phyloP scores from a whole-genome alignment of 2,113 vertebrate species.

The Hystrix cristata region DNA sequence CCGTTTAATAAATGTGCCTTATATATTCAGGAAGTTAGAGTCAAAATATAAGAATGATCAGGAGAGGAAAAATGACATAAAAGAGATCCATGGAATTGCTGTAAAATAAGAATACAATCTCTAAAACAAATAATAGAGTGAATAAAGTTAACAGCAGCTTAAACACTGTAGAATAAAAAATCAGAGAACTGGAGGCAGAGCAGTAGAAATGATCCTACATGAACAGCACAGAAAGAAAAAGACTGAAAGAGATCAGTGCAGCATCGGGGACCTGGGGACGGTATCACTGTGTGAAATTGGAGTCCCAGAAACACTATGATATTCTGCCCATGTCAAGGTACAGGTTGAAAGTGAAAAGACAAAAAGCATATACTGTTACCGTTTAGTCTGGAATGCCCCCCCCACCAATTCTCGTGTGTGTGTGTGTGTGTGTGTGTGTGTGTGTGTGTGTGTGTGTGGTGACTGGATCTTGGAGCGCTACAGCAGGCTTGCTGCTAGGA shows the following conservation, averaged over 20 bases:
- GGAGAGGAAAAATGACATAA: background rate
- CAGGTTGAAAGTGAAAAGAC: background rate
- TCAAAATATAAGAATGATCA: background rate
- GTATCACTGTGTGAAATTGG: background rate
- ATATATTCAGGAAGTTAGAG: constrained; percentile 4
- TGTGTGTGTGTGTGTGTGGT: background rate
- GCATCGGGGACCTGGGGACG: background rate
- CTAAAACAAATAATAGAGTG: background rate
- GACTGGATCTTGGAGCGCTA: background rate
- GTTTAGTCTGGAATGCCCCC: background rate
- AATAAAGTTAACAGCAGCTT: background rate
- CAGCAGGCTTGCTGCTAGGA: background rate
- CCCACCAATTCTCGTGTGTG: background rate
- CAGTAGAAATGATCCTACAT: background rate
- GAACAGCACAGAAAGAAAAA: constrained; percentile 4
- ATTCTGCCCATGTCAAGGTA: background rate
- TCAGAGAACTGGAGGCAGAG: background rate
- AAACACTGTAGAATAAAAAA: background rate
- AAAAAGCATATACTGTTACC: background rate
- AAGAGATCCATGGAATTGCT: background rate
- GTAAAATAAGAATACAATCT: background rate
- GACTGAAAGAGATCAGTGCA: background rate
- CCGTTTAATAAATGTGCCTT: background rate
- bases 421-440: background rate
- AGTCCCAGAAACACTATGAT: background rate